phyloP scores from a whole-genome alignment of 1,140 invertebrate species.

The Mycetomoellerius zeteki region DNA sequence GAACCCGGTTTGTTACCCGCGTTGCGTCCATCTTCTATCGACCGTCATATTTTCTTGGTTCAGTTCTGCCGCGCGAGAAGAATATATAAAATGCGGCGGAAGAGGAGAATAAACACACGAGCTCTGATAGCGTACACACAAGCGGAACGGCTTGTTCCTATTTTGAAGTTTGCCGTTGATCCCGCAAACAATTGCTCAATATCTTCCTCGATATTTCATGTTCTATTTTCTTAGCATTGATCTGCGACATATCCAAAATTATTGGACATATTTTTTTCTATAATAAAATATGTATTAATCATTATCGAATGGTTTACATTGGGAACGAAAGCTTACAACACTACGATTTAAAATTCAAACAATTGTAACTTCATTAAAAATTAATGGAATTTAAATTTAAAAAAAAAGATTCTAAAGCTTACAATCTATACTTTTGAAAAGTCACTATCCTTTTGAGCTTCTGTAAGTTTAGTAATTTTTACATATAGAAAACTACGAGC shows the following conservation, averaged over 20 bases:
- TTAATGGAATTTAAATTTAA: no score
- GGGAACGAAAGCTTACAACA: no score
- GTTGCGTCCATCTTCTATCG: conserved; percentile 56
- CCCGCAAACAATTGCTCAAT: conserved; percentile 21
- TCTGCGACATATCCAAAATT: background rate
- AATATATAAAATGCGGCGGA: conserved; percentile 50
- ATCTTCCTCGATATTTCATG: background rate
- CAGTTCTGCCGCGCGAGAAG: conserved; percentile 44
- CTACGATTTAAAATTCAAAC: no score
- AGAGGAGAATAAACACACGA: conserved; percentile 49
- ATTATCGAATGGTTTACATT: background rate
- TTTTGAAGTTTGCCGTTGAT: conserved; percentile 38
- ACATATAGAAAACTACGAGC: no score
- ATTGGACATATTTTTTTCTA: background rate
- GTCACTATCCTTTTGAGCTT: no score
- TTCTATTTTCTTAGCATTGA: conserved; percentile 19
- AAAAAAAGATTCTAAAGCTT: no score
- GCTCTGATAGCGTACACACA: background rate
- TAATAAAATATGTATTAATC: background rate
- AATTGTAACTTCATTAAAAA: no score
- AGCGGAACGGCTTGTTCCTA: conserved; percentile 19
- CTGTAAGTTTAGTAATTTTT: no score
- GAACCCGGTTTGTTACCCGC: conserved; percentile 49
- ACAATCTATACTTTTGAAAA: no score
- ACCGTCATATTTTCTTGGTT: conserved; percentile 58